Evolutionary conservation across 1,140 invertebrate species (phyloP).

Genomic region (Archivesica marissinica): DNA sequence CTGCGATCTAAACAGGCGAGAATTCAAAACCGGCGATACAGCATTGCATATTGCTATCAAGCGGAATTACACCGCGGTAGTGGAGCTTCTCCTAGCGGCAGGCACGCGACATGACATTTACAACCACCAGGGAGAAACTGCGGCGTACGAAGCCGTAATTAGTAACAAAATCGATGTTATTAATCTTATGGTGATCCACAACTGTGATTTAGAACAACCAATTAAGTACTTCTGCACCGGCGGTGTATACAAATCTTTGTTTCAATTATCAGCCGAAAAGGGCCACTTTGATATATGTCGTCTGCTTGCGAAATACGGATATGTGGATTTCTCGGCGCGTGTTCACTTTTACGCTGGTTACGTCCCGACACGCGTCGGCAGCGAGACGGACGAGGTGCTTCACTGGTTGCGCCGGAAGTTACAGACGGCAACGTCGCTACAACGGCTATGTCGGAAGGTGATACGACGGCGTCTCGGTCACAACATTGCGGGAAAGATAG

Average conservation of each 20-base stretch:
- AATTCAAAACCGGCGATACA: conserved; percentile 83
- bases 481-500: conserved; percentile 76
- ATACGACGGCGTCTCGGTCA: conserved; percentile 79
- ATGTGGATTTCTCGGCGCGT: conserved; percentile 78
- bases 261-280: conserved; percentile 81
- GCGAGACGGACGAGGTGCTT: conserved; percentile 75
- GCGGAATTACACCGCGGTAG: conserved; percentile 85
- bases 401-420: conserved; percentile 76
- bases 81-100: conserved; percentile 85
- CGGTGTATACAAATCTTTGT: conserved; percentile 81
- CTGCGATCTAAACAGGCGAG: conserved; percentile 82
- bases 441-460: conserved; percentile 79
- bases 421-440: conserved; percentile 77
- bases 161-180: conserved; percentile 82
- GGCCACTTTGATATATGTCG: conserved; percentile 82
- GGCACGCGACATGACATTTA: conserved; percentile 82
- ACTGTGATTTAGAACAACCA: conserved; percentile 82
- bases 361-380: conserved; percentile 72
- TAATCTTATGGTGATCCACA: conserved; percentile 79
- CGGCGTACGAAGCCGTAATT: conserved; percentile 81
- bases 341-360: conserved; percentile 78
- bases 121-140: conserved; percentile 83
- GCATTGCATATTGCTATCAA: conserved; percentile 85
- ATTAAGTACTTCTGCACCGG: conserved; percentile 81
- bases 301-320: conserved; percentile 79